phyloP scores from a whole-genome alignment of 2,797 vertebrate species.

The Oreochromis mossambicus region DNA sequence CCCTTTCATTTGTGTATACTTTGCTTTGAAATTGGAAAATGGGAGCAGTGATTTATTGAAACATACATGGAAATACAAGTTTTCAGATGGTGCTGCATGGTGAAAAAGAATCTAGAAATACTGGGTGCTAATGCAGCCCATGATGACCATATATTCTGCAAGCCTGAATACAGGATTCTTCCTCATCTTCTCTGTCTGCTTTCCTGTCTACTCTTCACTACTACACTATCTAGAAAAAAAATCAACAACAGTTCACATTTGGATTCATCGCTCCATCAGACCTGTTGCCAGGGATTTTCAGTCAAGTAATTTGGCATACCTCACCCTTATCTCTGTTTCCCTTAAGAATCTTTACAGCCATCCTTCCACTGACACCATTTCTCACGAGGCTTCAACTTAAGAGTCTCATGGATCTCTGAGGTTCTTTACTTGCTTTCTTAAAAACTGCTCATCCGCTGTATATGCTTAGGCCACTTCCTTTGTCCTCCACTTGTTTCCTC shows the following conservation, averaged over 20 bases:
- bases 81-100: not conserved
- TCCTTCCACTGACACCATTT: not conserved
- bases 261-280: not conserved
- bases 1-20: not conserved
- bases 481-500: not conserved
- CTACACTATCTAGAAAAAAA: not conserved
- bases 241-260: not conserved
- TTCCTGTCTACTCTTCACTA: not conserved
- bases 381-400: not conserved
- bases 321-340: not conserved
- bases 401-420: not conserved
- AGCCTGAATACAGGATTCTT: not conserved
- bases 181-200: not conserved
- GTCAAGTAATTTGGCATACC: not conserved
- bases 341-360: not conserved
- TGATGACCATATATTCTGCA: not conserved
- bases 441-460: not conserved
- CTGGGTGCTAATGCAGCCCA: not conserved
- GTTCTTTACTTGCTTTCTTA: not conserved
- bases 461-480: not conserved
- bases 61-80: not conserved
- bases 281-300: not conserved
- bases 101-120: not conserved
- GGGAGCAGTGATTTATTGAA: fast-evolving
- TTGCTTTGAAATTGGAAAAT: not conserved